Conservation (phyloP, 1,140 invertebrate species). For the Aplysia californica region DNA sequence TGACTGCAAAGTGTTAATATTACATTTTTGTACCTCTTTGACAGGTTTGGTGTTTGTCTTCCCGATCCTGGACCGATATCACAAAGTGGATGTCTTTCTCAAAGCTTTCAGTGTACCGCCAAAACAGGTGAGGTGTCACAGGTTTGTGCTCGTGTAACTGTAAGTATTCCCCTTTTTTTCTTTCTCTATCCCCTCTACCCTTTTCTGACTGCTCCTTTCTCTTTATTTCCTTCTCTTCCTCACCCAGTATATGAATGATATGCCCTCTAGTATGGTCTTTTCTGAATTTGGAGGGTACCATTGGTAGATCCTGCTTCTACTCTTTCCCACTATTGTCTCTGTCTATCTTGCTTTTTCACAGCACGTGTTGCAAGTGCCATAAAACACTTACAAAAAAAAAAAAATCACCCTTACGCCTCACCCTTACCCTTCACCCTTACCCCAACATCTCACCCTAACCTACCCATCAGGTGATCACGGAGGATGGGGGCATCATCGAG, state of each 20-base stretch:
- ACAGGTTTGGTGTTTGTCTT: conserved; percentile 56
- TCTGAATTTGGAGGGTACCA: background rate
- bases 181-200: background rate
- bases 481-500: conserved; percentile 56
- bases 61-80: conserved; percentile 50
- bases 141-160: background rate
- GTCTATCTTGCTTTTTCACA: background rate
- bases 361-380: background rate
- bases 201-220: no score
- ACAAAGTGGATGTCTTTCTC: conserved; percentile 53
- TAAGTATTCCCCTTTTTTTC: background rate
- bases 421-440: background rate
- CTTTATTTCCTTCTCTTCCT: background rate
- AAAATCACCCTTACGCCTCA: background rate
- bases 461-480: conserved; percentile 49
- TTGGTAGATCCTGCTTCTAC: background rate
- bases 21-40: background rate
- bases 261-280: background rate
- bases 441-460: background rate
- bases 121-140: conserved; percentile 51
- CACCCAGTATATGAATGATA: background rate
- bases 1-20: no score
- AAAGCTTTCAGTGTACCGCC: conserved; percentile 64
- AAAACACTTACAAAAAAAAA: background rate
- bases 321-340: background rate